These are phyloP conservation scores for Propithecus deckenii DNA, from an alignment of 2,797 vertebrate species.

Conservation along the genomic window DNA sequence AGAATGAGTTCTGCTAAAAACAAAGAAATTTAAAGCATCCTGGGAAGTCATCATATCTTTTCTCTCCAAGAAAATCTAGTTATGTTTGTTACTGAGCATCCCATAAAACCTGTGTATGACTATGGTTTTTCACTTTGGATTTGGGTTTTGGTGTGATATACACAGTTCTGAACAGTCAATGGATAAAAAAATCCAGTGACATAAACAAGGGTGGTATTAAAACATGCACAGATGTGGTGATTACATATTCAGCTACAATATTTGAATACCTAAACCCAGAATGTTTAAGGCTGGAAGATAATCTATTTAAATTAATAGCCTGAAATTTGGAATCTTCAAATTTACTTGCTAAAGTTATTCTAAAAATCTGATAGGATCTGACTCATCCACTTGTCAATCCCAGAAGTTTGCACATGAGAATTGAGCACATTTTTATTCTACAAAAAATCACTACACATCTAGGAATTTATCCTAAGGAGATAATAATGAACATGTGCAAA, in stretches of 20 bases:
- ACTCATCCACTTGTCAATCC: not conserved
- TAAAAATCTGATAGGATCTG: slow-evolving; percentile 4
- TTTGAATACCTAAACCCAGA: not conserved
- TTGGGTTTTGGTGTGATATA: not conserved
- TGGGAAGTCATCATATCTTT: not conserved
- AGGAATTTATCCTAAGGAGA: slow-evolving; percentile 3
- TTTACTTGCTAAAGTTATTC: not conserved
- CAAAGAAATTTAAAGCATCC: not conserved
- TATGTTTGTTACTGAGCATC: not conserved
- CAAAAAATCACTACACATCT: not conserved
- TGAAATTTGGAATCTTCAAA: not conserved
- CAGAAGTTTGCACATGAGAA: not conserved
- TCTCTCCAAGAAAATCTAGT: not conserved
- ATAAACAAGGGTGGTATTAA: not conserved
- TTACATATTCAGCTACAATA: not conserved
- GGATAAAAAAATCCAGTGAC: not conserved
- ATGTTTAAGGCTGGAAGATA: not conserved
- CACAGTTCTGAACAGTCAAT: not conserved
- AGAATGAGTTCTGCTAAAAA: not conserved
- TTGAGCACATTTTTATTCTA: not conserved
- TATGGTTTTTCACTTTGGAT: not conserved
- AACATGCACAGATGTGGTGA: not conserved
- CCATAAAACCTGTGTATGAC: not conserved
- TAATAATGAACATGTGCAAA: not conserved
- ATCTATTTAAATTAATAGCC: not conserved